Evolutionary conservation across 2,888 invertebrate species (phyloP).

Genomic region (Ennomos quercinarius): DNA sequence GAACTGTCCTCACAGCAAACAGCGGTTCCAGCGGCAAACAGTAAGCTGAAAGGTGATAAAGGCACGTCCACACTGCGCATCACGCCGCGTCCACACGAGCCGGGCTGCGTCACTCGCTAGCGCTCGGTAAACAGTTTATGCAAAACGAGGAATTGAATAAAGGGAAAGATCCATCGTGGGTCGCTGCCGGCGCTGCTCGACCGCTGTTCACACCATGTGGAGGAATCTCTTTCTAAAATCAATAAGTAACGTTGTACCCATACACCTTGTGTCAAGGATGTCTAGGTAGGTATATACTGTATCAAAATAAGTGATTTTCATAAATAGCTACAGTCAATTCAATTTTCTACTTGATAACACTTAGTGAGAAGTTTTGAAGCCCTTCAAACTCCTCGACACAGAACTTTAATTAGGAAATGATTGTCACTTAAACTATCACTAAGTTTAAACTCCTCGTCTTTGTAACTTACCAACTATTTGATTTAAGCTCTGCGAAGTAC

Average conservation of each 20-base stretch:
- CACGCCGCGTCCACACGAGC: constrained; percentile 5
- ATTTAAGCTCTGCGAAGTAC: constrained; percentile 10
- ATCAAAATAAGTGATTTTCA: too few relatives aligned
- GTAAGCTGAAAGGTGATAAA: not conserved
- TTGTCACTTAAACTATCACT: constrained; percentile 31
- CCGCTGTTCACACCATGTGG: constrained; percentile 44
- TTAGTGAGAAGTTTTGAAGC: not conserved
- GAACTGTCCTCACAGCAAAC: constrained; percentile 3
- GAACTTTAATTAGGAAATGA: constrained; percentile 30
- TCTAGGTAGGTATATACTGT: too few relatives aligned
- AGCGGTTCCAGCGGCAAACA: not conserved
- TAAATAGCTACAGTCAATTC: too few relatives aligned
- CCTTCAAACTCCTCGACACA: constrained; percentile 16
- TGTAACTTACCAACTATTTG: constrained; percentile 29
- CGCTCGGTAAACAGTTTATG: constrained; percentile 77
- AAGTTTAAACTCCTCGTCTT: constrained; percentile 24
- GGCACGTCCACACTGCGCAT: constrained; percentile 6
- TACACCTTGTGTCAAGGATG: too few relatives aligned
- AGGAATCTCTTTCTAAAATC: not conserved
- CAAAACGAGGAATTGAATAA: constrained; percentile 77
- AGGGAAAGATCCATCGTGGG: constrained; percentile 59
- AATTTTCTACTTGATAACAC: not conserved
- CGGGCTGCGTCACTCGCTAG: constrained; percentile 22
- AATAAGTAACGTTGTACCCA: too few relatives aligned
- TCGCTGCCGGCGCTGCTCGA: constrained; percentile 41